Evolutionary conservation across 2,888 invertebrate species (phyloP).

Genomic region (Callyntrura sp.): DNA sequence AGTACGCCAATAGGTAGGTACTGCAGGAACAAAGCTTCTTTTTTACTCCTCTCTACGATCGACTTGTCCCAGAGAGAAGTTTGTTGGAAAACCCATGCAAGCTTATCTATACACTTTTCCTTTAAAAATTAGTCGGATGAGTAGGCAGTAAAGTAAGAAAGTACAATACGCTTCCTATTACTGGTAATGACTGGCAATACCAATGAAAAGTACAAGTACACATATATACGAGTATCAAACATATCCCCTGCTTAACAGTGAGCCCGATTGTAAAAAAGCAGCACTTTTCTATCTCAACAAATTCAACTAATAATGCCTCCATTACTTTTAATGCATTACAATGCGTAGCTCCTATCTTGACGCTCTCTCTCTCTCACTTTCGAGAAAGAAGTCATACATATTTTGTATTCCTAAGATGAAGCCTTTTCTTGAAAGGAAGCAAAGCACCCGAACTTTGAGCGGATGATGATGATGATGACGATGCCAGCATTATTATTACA

Average conservation of each 20-base stretch:
- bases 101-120: not conserved
- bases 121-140: slow-evolving; percentile 45
- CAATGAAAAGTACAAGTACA: too few species aligned
- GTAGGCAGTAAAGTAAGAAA: slow-evolving; percentile 4
- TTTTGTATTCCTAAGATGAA: not conserved
- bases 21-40: not conserved
- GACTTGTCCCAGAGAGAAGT: not conserved
- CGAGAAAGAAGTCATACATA: slow-evolving; percentile 24
- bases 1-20: too few species aligned
- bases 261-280: slow-evolving; percentile 24
- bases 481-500: too few species aligned
- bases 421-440: slow-evolving; percentile 66
- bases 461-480: too few species aligned
- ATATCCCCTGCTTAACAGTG: slow-evolving; percentile 22
- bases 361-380: too few species aligned
- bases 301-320: not conserved
- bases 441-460: slow-evolving; percentile 61
- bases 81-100: not conserved
- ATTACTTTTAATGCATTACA: slow-evolving; percentile 12
- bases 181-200: not conserved
- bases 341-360: not conserved
- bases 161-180: not conserved
- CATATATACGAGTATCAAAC: slow-evolving; percentile 20
- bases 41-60: not conserved
- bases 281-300: slow-evolving; percentile 23